Conservation (phyloP, 2,113 vertebrate genomes). For the Corythornis cristatus region DNA sequence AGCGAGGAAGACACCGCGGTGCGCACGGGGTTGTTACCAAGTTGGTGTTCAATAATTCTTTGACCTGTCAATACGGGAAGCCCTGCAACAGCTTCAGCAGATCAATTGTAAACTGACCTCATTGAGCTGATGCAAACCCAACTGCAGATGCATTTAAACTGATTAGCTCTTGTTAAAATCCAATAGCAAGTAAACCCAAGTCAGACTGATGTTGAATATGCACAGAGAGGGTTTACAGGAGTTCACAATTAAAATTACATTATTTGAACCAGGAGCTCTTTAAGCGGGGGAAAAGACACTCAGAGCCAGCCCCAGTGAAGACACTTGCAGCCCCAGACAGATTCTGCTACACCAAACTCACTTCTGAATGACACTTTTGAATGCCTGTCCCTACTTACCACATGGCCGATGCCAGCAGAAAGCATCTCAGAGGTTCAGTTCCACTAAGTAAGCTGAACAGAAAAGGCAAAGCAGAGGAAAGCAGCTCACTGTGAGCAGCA, state of each 20-base stretch:
- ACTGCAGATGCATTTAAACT: background rate
- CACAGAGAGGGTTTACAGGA: background rate
- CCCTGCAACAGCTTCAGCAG: background rate
- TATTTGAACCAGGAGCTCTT: background rate
- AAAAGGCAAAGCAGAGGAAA: background rate
- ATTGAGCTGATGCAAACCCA: background rate
- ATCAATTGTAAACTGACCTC: constrained; percentile 11
- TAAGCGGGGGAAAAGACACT: background rate
- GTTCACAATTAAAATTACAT: background rate
- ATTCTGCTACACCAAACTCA: background rate
- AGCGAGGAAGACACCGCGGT: background rate
- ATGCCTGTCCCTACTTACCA: background rate
- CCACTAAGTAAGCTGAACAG: background rate
- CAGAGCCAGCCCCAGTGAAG: background rate
- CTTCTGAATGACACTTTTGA: background rate
- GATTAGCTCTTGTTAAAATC: background rate
- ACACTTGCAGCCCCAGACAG: background rate
- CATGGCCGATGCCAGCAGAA: background rate
- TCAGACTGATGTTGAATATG: background rate
- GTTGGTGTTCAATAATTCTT: background rate
- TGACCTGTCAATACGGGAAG: background rate
- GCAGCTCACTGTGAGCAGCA: rapidly evolving
- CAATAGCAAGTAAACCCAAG: background rate
- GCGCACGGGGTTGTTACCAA: background rate
- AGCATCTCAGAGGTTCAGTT: background rate